These are phyloP conservation scores for Suncus etruscus DNA, from an alignment of 2,113 vertebrate species.

Conservation along the genomic window DNA sequence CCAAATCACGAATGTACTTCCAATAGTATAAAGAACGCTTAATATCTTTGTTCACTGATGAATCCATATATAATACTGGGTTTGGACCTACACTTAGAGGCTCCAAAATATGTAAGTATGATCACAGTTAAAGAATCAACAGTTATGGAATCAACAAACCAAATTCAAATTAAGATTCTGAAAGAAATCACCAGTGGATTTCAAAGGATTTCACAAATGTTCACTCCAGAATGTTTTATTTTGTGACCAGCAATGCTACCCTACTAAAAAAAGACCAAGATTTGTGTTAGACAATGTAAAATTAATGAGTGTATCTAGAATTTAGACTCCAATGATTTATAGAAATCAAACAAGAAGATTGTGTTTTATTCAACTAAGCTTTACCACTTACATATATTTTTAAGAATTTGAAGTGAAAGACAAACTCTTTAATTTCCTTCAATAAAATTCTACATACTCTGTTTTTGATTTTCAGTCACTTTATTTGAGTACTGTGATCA, in stretches of 20 bases:
- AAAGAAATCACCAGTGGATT: neutral
- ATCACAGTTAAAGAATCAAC: neutral
- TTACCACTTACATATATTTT: neutral
- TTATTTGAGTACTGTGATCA: no score
- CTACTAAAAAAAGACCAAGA: constrained; percentile 47
- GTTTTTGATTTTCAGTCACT: no score
- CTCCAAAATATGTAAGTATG: constrained; percentile 34
- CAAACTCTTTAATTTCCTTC: neutral
- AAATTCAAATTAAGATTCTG: constrained; percentile 18
- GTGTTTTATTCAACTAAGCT: neutral
- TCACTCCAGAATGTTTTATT: neutral
- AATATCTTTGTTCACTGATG: constrained; percentile 49
- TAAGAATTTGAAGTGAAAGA: constrained; percentile 48
- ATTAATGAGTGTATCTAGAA: constrained; percentile 17
- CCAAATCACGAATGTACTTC: constrained; percentile 3
- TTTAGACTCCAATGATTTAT: constrained; percentile 24
- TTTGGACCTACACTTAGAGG: neutral
- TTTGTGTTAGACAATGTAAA: constrained; percentile 44
- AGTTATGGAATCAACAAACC: constrained; percentile 48
- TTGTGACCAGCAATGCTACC: constrained; percentile 37
- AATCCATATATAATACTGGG: neutral
- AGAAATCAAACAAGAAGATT: constrained; percentile 46
- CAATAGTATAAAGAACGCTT: neutral
- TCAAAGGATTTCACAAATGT: constrained; percentile 44
- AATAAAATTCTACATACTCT: neutral